A percentile compares a stretch with the other conserved stretches of the same genome.
Conservation (phyloP, 2,797 vertebrate genomes). For the Vipera ursinii region DNA sequence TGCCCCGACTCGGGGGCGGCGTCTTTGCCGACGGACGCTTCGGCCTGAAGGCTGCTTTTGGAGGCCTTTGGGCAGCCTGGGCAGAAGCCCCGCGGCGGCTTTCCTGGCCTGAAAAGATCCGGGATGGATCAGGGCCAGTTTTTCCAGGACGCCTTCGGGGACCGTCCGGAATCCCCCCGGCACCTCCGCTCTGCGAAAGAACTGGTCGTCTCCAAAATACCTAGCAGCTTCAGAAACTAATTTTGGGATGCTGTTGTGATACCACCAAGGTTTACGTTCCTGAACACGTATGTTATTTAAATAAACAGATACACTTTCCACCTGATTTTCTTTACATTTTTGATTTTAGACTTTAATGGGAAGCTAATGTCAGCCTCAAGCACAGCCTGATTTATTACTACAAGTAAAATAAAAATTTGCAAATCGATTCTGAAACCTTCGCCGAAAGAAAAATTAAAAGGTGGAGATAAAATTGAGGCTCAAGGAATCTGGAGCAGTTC, state of each 20-base stretch:
- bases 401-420: too few relatives aligned
- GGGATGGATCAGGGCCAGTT: not conserved
- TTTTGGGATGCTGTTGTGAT: too few relatives aligned
- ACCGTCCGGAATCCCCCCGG: not conserved
- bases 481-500: not conserved
- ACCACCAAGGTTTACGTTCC: not conserved
- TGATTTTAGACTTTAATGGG: too few relatives aligned
- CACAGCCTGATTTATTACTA: too few relatives aligned
- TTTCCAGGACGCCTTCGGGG: not conserved
- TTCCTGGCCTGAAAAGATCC: not conserved
- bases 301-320: too few relatives aligned
- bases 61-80: not conserved
- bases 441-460: not conserved
- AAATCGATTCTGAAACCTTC: too few relatives aligned
- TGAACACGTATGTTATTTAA: not conserved
- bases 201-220: too few relatives aligned
- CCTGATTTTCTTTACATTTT: not conserved
- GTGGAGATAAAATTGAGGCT: not conserved
- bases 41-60: not conserved
- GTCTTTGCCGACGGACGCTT: too few relatives aligned
- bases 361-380: too few relatives aligned
- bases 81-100: not conserved
- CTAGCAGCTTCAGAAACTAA: too few relatives aligned
- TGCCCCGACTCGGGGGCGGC: too few relatives aligned
- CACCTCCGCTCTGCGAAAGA: too few relatives aligned